These are phyloP conservation scores for Brenthis ino DNA, from an alignment of 2,888 invertebrate species.

Conservation along the genomic window DNA sequence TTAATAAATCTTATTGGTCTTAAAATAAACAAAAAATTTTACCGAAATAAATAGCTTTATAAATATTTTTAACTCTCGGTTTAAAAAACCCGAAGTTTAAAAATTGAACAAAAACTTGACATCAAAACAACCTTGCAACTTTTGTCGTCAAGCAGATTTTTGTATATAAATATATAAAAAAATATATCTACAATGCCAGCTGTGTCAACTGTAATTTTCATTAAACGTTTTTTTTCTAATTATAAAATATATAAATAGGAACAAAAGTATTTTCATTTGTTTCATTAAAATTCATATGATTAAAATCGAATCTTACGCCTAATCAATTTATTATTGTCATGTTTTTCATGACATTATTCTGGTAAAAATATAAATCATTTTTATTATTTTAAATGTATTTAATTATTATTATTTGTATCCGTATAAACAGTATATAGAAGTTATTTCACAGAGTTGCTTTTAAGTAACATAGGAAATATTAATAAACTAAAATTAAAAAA, in stretches of 20 bases:
- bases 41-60: not conserved
- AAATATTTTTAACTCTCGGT: not conserved
- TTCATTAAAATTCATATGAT: too few species aligned
- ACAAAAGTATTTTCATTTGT: too few species aligned
- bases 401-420: too few species aligned
- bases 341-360: too few species aligned
- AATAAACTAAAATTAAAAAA: too few species aligned
- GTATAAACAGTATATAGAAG: too few species aligned
- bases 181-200: constrained; percentile 26
- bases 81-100: not conserved
- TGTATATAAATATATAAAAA: constrained; percentile 22
- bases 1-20: not conserved
- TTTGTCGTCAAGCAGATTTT: constrained; percentile 43
- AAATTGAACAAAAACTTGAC: constrained; percentile 7
- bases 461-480: too few species aligned
- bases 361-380: too few species aligned
- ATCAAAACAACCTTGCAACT: constrained; percentile 44
- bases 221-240: not conserved
- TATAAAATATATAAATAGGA: not conserved
- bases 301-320: too few species aligned
- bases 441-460: too few species aligned
- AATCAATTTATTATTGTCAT: too few species aligned
- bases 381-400: too few species aligned
- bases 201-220: constrained; percentile 21
- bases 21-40: not conserved